Conservation (phyloP, 2,888 invertebrate species). For the Aphidoletes aphidimyza region DNA sequence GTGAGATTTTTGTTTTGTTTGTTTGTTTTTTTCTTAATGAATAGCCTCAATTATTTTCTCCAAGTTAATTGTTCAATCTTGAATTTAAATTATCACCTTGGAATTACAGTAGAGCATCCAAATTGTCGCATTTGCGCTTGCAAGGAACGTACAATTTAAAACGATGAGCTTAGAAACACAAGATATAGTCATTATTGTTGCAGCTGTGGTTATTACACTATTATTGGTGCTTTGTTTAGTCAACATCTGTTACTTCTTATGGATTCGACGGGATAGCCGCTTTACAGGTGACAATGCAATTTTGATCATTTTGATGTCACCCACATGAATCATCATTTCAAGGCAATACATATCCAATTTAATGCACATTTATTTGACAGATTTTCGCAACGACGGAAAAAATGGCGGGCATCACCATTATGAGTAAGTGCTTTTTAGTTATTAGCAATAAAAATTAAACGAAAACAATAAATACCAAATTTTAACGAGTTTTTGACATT, state of each 20-base stretch:
- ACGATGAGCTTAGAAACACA: slow-evolving; percentile 27
- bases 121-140: background rate
- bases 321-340: background rate
- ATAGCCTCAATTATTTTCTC: no score
- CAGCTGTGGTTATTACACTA: slow-evolving; percentile 36
- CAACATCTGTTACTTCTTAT: background rate
- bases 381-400: slow-evolving; percentile 41
- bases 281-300: slow-evolving; percentile 20
- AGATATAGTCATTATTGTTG: slow-evolving; percentile 33
- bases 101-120: background rate
- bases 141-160: background rate
- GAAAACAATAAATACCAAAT: background rate
- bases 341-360: background rate
- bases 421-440: background rate
- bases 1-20: no score
- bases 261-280: slow-evolving; percentile 9
- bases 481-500: background rate
- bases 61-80: no score
- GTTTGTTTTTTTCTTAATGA: no score
- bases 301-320: background rate
- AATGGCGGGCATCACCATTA: slow-evolving; percentile 25
- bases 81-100: background rate
- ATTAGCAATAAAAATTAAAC: background rate
- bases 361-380: background rate
- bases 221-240: slow-evolving; percentile 27